A percentile compares a stretch with the other conserved stretches of the same genome.
phyloP scores from a whole-genome alignment of 2,888 invertebrate species.

The Bugulina stolonifera region DNA sequence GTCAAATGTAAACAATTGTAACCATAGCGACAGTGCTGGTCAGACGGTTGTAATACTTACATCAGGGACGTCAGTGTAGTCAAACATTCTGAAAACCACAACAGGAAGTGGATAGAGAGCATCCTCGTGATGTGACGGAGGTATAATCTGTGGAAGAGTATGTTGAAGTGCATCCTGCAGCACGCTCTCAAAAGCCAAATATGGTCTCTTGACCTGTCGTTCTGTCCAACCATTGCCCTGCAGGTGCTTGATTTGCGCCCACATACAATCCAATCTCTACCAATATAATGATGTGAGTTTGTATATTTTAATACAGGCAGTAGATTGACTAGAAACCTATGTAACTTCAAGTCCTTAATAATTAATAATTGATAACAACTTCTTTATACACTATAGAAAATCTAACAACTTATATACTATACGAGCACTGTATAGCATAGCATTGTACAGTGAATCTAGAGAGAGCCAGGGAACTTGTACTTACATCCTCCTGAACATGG shows the following conservation, averaged over 20 bases:
- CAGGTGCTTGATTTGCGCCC: constrained; percentile 87
- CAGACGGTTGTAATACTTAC: constrained; percentile 35
- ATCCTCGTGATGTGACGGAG: constrained; percentile 85
- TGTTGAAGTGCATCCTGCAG: constrained; percentile 93
- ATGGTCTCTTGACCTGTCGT: constrained; percentile 89
- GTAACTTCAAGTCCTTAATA: too few relatives aligned
- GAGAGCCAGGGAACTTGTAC: constrained; percentile 27
- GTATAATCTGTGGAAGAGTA: constrained; percentile 80
- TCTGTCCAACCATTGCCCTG: constrained; percentile 93
- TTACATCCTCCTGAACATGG: constrained; percentile 81
- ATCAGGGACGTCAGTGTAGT: constrained; percentile 96
- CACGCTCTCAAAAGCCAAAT: constrained; percentile 84
- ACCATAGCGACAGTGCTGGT: too few relatives aligned
- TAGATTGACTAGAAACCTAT: too few relatives aligned
- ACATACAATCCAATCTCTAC: constrained; percentile 85
- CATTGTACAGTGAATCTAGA: too few relatives aligned
- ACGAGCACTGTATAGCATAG: too few relatives aligned
- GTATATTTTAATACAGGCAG: too few relatives aligned
- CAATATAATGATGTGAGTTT: constrained; percentile 27
- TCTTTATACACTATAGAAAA: too few relatives aligned
- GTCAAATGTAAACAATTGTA: too few relatives aligned
- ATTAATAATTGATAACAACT: too few relatives aligned
- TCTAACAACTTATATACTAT: too few relatives aligned
- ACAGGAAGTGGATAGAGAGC: constrained; percentile 88
- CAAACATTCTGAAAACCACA: constrained; percentile 88